These are phyloP conservation scores for Martes martes DNA, from an alignment of 2,113 vertebrate genomes.

Conservation along the genomic window DNA sequence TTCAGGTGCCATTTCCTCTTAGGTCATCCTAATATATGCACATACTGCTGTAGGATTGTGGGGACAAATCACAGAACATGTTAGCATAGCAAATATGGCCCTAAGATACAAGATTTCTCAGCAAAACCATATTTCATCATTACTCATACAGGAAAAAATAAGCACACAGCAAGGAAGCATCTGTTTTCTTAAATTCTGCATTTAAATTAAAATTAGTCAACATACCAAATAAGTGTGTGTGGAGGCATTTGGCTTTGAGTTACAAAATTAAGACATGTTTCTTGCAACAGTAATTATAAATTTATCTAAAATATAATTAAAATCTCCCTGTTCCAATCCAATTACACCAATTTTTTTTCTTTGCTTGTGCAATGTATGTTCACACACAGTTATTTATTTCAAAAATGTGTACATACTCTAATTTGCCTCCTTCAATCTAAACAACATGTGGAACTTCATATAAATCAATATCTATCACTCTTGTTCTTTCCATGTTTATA, in stretches of 20 bases:
- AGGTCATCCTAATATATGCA: background rate
- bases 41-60: background rate
- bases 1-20: background rate
- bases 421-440: background rate
- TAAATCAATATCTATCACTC: background rate
- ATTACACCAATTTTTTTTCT: background rate
- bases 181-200: background rate
- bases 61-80: background rate
- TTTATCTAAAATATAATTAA: background rate
- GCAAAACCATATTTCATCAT: background rate
- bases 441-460: background rate
- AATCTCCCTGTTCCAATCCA: background rate
- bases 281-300: background rate
- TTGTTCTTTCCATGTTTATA: background rate
- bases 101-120: background rate
- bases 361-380: background rate
- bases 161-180: background rate
- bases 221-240: background rate
- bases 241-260: background rate
- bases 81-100: background rate
- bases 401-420: background rate
- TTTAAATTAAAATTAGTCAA: conserved; percentile 7
- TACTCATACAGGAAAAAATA: background rate
- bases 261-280: background rate
- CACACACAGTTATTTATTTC: background rate